Evolutionary conservation across 30 jellyfish, hydroid and myxozoan genomes (phyloP).

Genomic region (Hydractinia symbiolongicarpus): DNA sequence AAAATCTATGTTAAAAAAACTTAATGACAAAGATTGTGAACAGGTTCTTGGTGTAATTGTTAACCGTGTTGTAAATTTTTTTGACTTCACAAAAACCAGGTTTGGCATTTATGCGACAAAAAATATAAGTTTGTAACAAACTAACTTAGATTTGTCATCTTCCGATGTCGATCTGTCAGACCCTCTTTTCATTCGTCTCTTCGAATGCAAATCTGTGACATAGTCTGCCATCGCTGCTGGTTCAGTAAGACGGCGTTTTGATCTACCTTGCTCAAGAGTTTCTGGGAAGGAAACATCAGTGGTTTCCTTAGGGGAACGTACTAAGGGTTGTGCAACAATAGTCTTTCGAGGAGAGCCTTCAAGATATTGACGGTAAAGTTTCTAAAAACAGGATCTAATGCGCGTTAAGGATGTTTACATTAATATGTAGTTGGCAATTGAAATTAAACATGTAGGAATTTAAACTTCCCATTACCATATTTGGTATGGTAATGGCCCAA

Average conservation of each 20-base stretch:
- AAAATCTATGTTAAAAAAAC: background rate
- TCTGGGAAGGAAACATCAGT: background rate
- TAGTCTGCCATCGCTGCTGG: slow-evolving; percentile 94
- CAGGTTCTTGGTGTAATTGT: background rate
- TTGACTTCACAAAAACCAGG: background rate
- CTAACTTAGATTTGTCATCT: background rate
- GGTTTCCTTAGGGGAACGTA: background rate
- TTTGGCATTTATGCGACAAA: background rate
- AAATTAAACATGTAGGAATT: no score
- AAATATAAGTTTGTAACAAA: no score
- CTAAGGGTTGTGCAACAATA: background rate
- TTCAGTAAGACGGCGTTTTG: slow-evolving; percentile 59
- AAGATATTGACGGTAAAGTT: slow-evolving; percentile 20
- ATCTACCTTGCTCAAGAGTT: slow-evolving; percentile 16
- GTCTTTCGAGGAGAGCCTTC: slow-evolving; percentile 17
- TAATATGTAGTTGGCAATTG: no score
- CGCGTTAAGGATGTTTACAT: background rate
- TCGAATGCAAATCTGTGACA: slow-evolving; percentile 66
- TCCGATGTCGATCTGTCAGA: background rate
- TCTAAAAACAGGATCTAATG: background rate
- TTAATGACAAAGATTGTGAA: background rate
- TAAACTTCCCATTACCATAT: no score
- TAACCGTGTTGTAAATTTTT: background rate
- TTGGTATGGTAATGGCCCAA: no score
- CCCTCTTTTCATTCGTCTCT: slow-evolving; percentile 22